Evolutionary conservation across 2,888 invertebrate genomes (phyloP).

Genomic region (Aelia acuminata): DNA sequence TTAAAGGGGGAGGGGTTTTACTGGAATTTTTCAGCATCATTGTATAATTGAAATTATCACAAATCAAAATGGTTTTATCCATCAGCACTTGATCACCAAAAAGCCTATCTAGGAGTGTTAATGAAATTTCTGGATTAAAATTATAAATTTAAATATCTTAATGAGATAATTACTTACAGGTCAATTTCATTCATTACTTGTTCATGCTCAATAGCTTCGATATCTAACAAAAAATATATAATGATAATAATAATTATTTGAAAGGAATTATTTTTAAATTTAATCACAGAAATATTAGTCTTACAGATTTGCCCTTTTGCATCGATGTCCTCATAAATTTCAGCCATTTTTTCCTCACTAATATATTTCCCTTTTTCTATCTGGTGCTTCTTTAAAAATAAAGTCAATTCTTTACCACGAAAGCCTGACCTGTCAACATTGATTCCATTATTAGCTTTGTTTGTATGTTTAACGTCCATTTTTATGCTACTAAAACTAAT

Average conservation of each 20-base stretch:
- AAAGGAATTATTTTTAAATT: neutral
- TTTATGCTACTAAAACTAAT: too few species aligned
- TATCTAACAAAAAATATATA: constrained; percentile 11
- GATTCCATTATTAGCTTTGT: neutral
- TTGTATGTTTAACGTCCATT: too few species aligned
- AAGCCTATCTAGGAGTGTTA: too few species aligned
- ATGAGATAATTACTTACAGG: constrained; percentile 26
- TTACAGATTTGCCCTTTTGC: constrained; percentile 51
- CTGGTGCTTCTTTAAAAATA: constrained; percentile 52
- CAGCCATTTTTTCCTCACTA: neutral
- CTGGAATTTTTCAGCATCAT: too few species aligned
- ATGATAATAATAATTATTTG: constrained; percentile 14
- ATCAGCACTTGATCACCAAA: too few species aligned
- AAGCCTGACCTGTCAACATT: constrained; percentile 46
- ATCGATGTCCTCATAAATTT: constrained; percentile 53
- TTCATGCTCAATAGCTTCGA: constrained; percentile 56
- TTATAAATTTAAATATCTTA: neutral
- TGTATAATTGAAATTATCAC: too few species aligned
- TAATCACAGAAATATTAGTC: neutral
- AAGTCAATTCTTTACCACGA: constrained; percentile 35
- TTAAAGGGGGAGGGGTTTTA: too few species aligned
- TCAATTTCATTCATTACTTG: constrained; percentile 48
- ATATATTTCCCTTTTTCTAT: constrained; percentile 51
- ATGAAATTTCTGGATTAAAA: neutral
- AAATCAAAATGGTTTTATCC: too few species aligned